Percentiles rank a stretch among this genome's conserved stretches.
These are phyloP conservation scores for Trialeurodes vaporariorum DNA, from an alignment of 1,140 invertebrate species.

Conservation along the genomic window DNA sequence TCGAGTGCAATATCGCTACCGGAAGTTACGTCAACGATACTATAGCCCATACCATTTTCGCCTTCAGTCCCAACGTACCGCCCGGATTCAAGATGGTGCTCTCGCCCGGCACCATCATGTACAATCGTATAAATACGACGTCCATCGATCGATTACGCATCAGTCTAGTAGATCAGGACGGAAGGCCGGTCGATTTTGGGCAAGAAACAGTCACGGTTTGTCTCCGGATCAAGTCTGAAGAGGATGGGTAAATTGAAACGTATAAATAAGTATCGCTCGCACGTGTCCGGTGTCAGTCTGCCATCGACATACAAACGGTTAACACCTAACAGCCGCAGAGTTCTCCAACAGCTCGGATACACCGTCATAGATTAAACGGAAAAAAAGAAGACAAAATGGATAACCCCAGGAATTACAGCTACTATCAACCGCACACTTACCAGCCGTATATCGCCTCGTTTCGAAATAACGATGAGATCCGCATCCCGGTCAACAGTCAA, in stretches of 20 bases:
- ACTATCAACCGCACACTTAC: too few species aligned
- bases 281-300: neutral
- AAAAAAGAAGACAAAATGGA: too few species aligned
- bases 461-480: too few species aligned
- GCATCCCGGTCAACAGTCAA: too few species aligned
- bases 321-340: neutral
- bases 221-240: slow-evolving; percentile 11
- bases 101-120: slow-evolving; percentile 28
- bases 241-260: neutral
- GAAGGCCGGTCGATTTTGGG: slow-evolving; percentile 24
- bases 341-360: neutral
- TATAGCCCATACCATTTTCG: slow-evolving; percentile 18
- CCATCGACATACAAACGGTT: neutral
- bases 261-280: too few species aligned
- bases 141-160: slow-evolving; percentile 22
- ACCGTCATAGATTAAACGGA: neutral
- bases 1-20: slow-evolving; percentile 23
- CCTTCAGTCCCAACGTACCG: too few species aligned
- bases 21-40: slow-evolving; percentile 20
- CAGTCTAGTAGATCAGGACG: slow-evolving; percentile 25
- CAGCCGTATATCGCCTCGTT: too few species aligned
- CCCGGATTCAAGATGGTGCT: slow-evolving; percentile 28
- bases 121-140: slow-evolving; percentile 25
- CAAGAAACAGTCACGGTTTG: slow-evolving; percentile 24
- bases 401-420: too few species aligned